Percentiles rank a stretch among this genome's conserved stretches.
phyloP scores from a whole-genome alignment of 2,113 vertebrate species.

The Halichoerus grypus region DNA sequence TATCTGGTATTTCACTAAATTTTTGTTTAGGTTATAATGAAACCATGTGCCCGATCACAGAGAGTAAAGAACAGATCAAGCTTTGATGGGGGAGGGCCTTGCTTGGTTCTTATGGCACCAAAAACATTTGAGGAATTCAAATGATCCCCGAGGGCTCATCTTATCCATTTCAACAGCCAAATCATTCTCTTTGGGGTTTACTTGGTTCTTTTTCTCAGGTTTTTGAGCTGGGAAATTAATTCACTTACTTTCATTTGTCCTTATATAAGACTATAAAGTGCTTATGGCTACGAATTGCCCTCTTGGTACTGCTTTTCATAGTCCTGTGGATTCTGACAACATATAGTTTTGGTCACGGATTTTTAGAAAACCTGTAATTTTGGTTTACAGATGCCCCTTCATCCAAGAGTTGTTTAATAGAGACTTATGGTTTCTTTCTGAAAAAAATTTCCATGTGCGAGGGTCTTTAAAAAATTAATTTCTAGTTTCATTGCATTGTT shows the following conservation, averaged over 20 bases:
- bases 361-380: background rate
- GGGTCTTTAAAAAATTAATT: background rate
- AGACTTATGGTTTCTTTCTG: background rate
- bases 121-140: background rate
- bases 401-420: background rate
- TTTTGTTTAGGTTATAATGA: slow-evolving; percentile 30
- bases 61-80: background rate
- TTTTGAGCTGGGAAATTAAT: background rate
- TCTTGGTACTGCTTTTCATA: background rate
- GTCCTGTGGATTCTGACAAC: background rate
- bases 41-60: background rate
- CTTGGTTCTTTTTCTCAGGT: slow-evolving; percentile 9
- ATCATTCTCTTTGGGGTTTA: background rate
- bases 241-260: background rate
- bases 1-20: background rate
- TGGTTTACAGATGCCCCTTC: background rate
- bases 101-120: background rate
- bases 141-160: background rate
- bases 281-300: background rate
- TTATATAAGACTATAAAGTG: background rate
- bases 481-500: background rate
- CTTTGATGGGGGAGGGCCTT: background rate
- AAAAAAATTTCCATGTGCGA: background rate
- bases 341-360: background rate
- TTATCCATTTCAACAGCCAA: background rate